Base-by-base conservation (phyloP, 2,113 vertebrate genomes). In the Euleptes europaea region DNA sequence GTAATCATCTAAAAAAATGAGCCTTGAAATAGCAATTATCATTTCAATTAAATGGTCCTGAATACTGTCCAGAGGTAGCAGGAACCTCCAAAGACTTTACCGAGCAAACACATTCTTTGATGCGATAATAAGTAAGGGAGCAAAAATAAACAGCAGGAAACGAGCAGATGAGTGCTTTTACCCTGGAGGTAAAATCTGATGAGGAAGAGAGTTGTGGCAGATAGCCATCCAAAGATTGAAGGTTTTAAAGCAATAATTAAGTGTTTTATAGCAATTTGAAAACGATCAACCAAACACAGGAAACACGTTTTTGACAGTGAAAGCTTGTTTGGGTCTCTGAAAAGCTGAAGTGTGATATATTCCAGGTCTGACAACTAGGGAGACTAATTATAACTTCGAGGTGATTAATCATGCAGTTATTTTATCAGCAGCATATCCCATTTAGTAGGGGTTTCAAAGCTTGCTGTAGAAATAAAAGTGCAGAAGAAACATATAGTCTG, bases 191-290 rank as follows among this genome's bases (percentile, higher is more conserved):
- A 49, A 85, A 85, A 80, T 65, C 54, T 60, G 63, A 60, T 28
- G 72, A 63, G 54, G 40, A 85, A 26, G 54, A 65, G 60, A 72
- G n/a, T 38, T 63, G 21, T 66, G 69, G 69, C 84, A 80, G 69
- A 80, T 85, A 40, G 69, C 67, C 77, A 65, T 73, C 40, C 33
- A n/a, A 44, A 80, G 70, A 35, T 26, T 79, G 31, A 63, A 74
- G 19, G 57, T 33, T 73, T 74, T 60, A 85, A 85, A 73, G 69
- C 77, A 73, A 60, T 85, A 85, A 85, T 85, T 80, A 80, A 65
- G 51, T 26, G 72, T 63, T 65, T 72, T 67, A 85, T 65, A 31
- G 40, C 42, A 49, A 72, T 73, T 80, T 80, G 31, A 72, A 79
- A 85, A 73, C 71, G 78, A 78, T 44, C 69, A 79, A 49, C 21